These are phyloP conservation scores for Cheilinus undulatus DNA, from an alignment of 2,113 vertebrate genomes.

Conservation along the genomic window DNA sequence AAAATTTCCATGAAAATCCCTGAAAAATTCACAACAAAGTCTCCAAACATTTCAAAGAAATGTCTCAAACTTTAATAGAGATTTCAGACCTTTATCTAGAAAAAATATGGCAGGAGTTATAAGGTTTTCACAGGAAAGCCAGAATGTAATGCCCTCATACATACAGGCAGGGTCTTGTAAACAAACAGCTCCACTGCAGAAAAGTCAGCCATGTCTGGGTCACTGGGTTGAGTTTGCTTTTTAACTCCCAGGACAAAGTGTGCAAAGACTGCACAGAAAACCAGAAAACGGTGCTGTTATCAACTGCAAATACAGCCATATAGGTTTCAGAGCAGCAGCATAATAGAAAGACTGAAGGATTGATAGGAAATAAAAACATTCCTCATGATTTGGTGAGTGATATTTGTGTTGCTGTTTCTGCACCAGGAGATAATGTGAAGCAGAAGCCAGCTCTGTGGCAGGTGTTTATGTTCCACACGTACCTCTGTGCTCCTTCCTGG, in stretches of 20 bases:
- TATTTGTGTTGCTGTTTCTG: slow-evolving; percentile 43
- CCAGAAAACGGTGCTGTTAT: slow-evolving; percentile 14
- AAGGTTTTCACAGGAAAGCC: too few relatives aligned
- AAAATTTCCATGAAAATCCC: too few relatives aligned
- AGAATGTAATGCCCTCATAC: too few relatives aligned
- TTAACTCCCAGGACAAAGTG: slow-evolving; percentile 8
- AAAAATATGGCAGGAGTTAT: too few relatives aligned
- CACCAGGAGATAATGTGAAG: slow-evolving; percentile 65
- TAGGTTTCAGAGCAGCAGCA: background rate
- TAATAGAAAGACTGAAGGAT: slow-evolving; percentile 14
- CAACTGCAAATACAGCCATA: background rate
- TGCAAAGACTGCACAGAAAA: slow-evolving; percentile 12
- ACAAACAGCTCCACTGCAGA: slow-evolving; percentile 5
- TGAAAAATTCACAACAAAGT: too few relatives aligned
- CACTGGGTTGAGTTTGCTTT: background rate
- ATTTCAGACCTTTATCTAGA: too few relatives aligned
- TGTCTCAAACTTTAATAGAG: too few relatives aligned
- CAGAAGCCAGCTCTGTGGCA: slow-evolving; percentile 67
- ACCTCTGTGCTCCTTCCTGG: slow-evolving; percentile 60
- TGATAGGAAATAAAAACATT: background rate
- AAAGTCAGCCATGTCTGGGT: background rate
- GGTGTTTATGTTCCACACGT: slow-evolving; percentile 80
- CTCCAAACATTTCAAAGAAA: too few relatives aligned
- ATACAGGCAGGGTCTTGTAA: too few relatives aligned
- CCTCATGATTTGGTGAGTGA: too few relatives aligned